phyloP scores from a whole-genome alignment of 2,797 vertebrate genomes.

The Nannoperca australis region DNA sequence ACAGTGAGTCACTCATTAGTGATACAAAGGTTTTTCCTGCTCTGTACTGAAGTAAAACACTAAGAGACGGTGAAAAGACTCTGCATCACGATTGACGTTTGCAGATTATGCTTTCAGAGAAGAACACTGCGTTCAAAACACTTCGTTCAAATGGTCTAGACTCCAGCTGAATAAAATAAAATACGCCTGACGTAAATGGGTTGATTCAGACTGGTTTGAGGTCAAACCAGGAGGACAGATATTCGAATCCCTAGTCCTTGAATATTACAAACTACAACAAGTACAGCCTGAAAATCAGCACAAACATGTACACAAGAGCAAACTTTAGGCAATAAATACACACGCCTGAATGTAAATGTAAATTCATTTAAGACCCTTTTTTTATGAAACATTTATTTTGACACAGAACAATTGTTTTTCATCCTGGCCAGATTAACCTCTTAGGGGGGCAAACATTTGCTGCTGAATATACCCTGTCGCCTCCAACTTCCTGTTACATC shows the following conservation, averaged over 20 bases:
- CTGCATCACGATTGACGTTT: conserved; percentile 19
- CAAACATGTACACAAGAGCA: too few species aligned
- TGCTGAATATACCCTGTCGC: background rate
- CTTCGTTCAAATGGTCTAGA: too few species aligned
- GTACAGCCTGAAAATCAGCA: too few species aligned
- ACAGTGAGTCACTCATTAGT: conserved; percentile 45
- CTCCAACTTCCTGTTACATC: background rate
- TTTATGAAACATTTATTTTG: background rate
- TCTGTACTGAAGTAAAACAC: conserved; percentile 27
- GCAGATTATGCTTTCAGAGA: conserved; percentile 14
- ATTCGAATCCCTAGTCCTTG: background rate
- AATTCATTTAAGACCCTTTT: background rate
- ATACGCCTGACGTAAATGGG: conserved; percentile 1
- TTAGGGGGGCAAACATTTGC: background rate
- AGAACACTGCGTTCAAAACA: conserved; percentile 37
- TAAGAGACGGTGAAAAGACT: conserved; percentile 23
- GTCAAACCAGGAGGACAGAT: background rate
- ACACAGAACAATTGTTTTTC: background rate
- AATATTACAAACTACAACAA: background rate
- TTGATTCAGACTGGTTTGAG: background rate
- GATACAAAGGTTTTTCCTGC: conserved; percentile 21
- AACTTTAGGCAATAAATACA: too few species aligned
- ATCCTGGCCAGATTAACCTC: background rate
- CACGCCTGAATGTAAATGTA: background rate
- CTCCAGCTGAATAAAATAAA: conserved; percentile 14